Evolutionary conservation across 2,113 vertebrate genomes (phyloP).

Genomic region (Ascaphus truei): DNA sequence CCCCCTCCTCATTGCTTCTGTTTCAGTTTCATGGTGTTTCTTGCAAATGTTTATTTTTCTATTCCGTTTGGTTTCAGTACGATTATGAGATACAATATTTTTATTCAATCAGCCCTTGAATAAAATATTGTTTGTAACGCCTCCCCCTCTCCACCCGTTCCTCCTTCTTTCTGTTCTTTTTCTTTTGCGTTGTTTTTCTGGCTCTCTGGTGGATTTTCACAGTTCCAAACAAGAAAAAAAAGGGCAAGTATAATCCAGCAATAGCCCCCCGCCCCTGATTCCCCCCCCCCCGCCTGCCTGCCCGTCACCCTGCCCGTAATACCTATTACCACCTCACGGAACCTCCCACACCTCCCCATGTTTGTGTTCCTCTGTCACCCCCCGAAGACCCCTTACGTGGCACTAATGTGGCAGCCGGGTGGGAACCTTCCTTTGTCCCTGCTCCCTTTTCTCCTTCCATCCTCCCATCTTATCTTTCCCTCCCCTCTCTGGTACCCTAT

Average conservation of each 20-base stretch:
- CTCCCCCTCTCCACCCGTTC: slow-evolving; percentile 81
- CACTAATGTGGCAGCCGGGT: neutral
- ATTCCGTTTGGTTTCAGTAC: slow-evolving; percentile 73
- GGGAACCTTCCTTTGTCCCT: slow-evolving; percentile 43
- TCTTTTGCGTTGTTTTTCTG: slow-evolving; percentile 98
- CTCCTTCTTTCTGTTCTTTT: slow-evolving; percentile 95
- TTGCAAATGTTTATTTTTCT: slow-evolving; percentile 58
- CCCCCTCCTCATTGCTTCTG: slow-evolving; percentile 13
- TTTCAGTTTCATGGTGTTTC: slow-evolving; percentile 64
- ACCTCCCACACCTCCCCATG: slow-evolving; percentile 48
- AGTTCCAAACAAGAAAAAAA: slow-evolving; percentile 84
- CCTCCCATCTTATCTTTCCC: slow-evolving; percentile 43
- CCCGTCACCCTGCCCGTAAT: slow-evolving; percentile 69
- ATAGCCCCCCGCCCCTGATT: slow-evolving; percentile 60
- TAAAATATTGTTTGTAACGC: slow-evolving; percentile 99
- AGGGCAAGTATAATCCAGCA: slow-evolving; percentile 99
- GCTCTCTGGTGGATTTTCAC: slow-evolving; percentile 99
- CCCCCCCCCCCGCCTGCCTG: slow-evolving; percentile 58
- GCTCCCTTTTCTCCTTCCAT: slow-evolving; percentile 34
- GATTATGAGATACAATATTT: slow-evolving; percentile 98
- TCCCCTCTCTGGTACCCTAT: slow-evolving; percentile 41
- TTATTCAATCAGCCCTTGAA: slow-evolving; percentile 99
- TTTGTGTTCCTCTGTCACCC: slow-evolving; percentile 18
- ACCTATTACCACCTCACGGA: slow-evolving; percentile 64
- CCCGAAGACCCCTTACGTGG: slow-evolving; percentile 46